Conservation (phyloP, 2,888 invertebrate species). For the Mylabris sibirica region DNA sequence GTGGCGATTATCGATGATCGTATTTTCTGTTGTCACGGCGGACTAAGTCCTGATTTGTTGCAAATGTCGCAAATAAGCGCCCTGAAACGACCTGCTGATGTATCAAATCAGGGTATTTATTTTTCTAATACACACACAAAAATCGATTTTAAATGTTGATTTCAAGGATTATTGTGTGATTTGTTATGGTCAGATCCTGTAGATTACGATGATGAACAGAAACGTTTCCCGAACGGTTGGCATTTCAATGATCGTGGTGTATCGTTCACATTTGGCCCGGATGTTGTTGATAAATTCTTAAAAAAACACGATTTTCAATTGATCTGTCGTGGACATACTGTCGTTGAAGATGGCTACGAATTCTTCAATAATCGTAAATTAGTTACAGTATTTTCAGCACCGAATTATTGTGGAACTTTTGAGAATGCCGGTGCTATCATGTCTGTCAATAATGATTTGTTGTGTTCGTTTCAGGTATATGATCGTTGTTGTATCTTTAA, state of each 20-base stretch:
- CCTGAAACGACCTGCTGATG: constrained; percentile 98
- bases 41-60: constrained; percentile 93
- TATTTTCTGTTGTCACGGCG: constrained; percentile 97
- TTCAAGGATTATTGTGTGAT: constrained; percentile 89
- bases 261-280: constrained; percentile 98
- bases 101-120: constrained; percentile 83
- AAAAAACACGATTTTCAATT: constrained; percentile 96
- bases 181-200: constrained; percentile 94
- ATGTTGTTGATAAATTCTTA: constrained; percentile 95
- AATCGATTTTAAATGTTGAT: too few relatives aligned
- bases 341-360: constrained; percentile 99
- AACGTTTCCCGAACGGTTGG: constrained; percentile 69
- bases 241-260: constrained; percentile 99
- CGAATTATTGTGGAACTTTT: constrained; percentile 98
- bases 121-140: too few relatives aligned
- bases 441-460: constrained; percentile 98
- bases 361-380: constrained; percentile 98
- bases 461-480: constrained; percentile 98
- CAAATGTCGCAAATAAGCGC: constrained; percentile 97
- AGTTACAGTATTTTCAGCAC: constrained; percentile 98
- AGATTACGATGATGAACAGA: constrained; percentile 78
- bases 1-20: constrained; percentile 99
- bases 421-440: constrained; percentile 99
- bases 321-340: constrained; percentile 98
- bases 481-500: too few relatives aligned